Conservation (phyloP, 2,797 vertebrate genomes). For the Hydrolagus colliei region DNA sequence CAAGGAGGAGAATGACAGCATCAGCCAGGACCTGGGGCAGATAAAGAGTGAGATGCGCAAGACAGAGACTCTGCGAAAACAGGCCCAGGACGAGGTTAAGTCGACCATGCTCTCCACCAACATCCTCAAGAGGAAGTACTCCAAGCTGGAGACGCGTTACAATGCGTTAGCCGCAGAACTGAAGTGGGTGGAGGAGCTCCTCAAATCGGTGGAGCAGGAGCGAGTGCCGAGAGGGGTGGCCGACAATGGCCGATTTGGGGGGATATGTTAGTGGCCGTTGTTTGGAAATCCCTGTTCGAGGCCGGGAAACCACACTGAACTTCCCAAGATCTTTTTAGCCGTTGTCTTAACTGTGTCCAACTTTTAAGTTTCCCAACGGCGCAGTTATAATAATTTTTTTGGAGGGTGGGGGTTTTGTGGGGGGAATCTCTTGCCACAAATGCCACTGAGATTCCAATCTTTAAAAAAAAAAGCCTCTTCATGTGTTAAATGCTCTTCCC, state of each 20-base stretch:
- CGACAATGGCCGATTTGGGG: slow-evolving; percentile 45
- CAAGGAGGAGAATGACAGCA: slow-evolving; percentile 84
- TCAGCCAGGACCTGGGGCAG: slow-evolving; percentile 73
- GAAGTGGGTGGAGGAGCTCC: slow-evolving; percentile 88
- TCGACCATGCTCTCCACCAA: slow-evolving; percentile 68
- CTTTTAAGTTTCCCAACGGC: neutral
- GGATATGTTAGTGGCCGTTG: slow-evolving; percentile 54
- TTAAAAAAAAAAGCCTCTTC: neutral
- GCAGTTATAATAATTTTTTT: too few relatives aligned
- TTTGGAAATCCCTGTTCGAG: neutral
- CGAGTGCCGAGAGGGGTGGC: slow-evolving; percentile 50
- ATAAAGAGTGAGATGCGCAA: slow-evolving; percentile 83
- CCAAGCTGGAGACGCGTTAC: slow-evolving; percentile 84
- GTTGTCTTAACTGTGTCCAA: neutral
- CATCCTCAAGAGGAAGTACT: slow-evolving; percentile 76
- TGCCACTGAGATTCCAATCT: neutral
- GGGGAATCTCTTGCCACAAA: neutral
- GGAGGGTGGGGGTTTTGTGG: too few relatives aligned
- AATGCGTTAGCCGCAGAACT: slow-evolving; percentile 80
- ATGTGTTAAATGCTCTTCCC: too few relatives aligned
- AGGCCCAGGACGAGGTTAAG: slow-evolving; percentile 78
- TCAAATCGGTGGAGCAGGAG: slow-evolving; percentile 71
- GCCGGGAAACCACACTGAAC: neutral
- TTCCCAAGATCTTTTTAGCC: neutral
- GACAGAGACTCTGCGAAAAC: slow-evolving; percentile 72